Conservation (phyloP, 2,113 vertebrate species). For the Cariama cristata region DNA sequence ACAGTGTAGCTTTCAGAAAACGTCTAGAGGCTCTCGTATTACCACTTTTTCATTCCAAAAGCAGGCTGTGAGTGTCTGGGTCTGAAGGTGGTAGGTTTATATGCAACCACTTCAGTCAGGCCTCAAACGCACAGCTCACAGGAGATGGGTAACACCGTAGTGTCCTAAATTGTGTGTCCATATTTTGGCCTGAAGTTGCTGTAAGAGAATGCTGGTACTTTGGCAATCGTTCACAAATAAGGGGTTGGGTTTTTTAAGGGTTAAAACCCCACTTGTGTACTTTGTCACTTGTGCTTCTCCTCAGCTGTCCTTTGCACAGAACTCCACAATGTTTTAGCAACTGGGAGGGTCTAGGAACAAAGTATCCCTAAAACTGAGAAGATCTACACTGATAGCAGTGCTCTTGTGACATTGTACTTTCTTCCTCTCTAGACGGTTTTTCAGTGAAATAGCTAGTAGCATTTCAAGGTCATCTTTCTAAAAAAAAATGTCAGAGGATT, state of each 20-base stretch:
- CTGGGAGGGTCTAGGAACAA: not conserved
- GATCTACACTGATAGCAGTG: not conserved
- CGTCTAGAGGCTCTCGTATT: not conserved
- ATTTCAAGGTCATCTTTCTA: not conserved
- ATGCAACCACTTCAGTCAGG: not conserved
- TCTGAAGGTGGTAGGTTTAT: not conserved
- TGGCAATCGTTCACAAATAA: accelerated
- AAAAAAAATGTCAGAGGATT: not conserved
- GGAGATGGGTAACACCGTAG: accelerated
- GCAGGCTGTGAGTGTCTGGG: not conserved
- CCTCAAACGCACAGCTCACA: not conserved
- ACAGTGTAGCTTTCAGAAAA: not conserved
- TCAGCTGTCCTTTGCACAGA: not conserved
- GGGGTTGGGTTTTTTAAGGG: accelerated
- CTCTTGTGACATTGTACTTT: not conserved
- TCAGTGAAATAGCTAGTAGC: not conserved
- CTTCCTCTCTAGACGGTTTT: accelerated
- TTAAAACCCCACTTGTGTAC: not conserved
- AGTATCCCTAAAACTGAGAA: not conserved
- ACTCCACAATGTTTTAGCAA: not conserved
- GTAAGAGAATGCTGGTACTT: not conserved
- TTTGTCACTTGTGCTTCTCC: not conserved
- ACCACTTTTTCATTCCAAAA: not conserved
- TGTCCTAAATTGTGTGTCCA: not conserved
- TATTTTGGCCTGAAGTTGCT: not conserved